Conservation (phyloP, 2,888 invertebrate genomes). For the Allolobophora icterica region DNA sequence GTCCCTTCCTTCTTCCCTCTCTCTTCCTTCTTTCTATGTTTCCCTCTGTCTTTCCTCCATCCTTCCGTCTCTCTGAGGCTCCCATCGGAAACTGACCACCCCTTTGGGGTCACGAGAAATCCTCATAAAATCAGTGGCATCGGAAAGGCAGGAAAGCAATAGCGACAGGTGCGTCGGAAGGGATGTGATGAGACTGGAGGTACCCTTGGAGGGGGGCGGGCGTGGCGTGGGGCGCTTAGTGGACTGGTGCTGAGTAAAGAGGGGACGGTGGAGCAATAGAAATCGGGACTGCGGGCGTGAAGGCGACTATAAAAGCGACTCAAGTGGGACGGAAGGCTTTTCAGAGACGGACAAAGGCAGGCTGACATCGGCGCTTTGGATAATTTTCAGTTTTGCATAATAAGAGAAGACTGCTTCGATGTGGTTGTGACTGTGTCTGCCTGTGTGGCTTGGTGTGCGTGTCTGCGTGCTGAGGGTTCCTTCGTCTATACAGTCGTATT, state of each 20-base stretch:
- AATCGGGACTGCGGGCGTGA: background rate
- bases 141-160: no score
- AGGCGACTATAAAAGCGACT: background rate
- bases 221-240: background rate
- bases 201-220: no score
- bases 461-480: background rate
- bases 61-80: background rate
- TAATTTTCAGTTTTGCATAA: background rate
- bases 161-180: background rate
- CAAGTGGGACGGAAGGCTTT: background rate
- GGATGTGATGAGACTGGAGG: background rate
- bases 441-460: slow-evolving; percentile 15
- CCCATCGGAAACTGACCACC: background rate
- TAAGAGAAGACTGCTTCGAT: background rate
- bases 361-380: background rate
- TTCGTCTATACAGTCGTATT: background rate
- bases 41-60: background rate
- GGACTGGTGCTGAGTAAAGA: background rate
- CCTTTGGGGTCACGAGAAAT: background rate
- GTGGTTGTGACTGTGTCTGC: background rate
- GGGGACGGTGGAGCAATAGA: background rate
- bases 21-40: background rate
- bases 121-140: no score
- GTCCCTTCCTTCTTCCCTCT: no score
- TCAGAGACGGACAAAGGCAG: background rate